These are phyloP conservation scores for Spheniscus mendiculus DNA, from an alignment of 2,113 vertebrate genomes.

Conservation along the genomic window DNA sequence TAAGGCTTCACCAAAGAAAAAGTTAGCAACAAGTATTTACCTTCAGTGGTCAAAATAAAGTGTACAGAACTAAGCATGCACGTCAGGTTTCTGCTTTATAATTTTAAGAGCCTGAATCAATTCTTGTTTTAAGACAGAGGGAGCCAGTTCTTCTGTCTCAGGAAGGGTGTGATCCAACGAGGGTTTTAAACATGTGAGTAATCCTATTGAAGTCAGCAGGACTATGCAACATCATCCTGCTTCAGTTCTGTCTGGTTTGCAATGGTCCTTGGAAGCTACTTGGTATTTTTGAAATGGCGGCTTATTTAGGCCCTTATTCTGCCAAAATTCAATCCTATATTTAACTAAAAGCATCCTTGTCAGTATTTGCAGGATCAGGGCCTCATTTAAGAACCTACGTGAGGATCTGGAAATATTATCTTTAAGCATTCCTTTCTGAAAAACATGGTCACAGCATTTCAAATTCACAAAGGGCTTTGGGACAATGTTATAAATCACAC, in stretches of 20 bases:
- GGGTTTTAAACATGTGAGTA: neutral
- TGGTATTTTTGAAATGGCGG: neutral
- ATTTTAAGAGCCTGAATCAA: neutral
- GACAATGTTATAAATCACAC: constrained; percentile 24
- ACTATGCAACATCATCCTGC: neutral
- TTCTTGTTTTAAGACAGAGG: neutral
- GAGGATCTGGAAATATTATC: neutral
- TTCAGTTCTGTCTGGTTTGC: neutral
- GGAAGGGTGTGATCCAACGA: neutral
- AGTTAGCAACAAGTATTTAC: neutral
- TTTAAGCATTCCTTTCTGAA: neutral
- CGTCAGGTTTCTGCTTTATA: neutral
- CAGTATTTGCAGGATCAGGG: neutral
- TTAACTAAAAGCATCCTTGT: neutral
- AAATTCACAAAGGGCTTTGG: neutral
- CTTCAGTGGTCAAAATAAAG: neutral
- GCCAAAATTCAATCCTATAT: neutral
- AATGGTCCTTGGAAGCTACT: neutral
- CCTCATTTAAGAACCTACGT: neutral
- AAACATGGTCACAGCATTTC: neutral
- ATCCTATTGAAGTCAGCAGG: neutral
- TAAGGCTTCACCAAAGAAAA: neutral
- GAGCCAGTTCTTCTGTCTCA: neutral
- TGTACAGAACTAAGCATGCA: neutral
- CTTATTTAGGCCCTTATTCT: neutral